These are phyloP conservation scores for Agrotis puta DNA, from an alignment of 2,888 invertebrate genomes.

Conservation along the genomic window DNA sequence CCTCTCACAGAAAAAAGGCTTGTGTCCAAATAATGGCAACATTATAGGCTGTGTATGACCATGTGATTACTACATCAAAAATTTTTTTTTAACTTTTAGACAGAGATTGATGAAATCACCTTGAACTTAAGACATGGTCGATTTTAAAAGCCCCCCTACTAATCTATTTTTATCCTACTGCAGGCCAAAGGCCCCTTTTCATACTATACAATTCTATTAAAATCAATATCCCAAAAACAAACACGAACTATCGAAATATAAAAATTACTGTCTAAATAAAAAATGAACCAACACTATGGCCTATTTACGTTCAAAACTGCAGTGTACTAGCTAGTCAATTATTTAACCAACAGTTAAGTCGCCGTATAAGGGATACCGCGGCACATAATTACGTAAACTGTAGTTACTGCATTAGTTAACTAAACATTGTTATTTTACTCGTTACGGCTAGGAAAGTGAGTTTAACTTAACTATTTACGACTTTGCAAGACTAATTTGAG, in stretches of 20 bases:
- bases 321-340: slow-evolving; percentile 30
- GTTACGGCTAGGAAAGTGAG: slow-evolving; percentile 24
- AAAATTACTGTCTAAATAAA: slow-evolving; percentile 3
- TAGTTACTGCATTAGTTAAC: slow-evolving; percentile 56
- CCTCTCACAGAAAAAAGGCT: too few species aligned
- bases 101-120: background rate
- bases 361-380: slow-evolving; percentile 23
- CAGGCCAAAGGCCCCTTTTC: background rate
- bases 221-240: background rate
- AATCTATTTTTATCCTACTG: background rate
- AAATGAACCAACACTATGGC: background rate
- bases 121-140: background rate
- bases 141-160: background rate
- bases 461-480: slow-evolving; percentile 19
- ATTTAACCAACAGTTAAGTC: slow-evolving; percentile 31
- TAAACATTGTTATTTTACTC: slow-evolving; percentile 62
- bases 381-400: slow-evolving; percentile 54
- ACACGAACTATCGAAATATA: background rate
- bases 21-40: too few species aligned
- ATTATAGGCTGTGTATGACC: too few species aligned
- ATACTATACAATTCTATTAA: background rate
- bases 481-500: slow-evolving; percentile 10
- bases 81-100: too few species aligned
- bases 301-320: slow-evolving; percentile 1
- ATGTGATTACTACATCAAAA: too few species aligned